Conservation (phyloP, 2,797 vertebrate species). For the Enteromius treurensis region DNA sequence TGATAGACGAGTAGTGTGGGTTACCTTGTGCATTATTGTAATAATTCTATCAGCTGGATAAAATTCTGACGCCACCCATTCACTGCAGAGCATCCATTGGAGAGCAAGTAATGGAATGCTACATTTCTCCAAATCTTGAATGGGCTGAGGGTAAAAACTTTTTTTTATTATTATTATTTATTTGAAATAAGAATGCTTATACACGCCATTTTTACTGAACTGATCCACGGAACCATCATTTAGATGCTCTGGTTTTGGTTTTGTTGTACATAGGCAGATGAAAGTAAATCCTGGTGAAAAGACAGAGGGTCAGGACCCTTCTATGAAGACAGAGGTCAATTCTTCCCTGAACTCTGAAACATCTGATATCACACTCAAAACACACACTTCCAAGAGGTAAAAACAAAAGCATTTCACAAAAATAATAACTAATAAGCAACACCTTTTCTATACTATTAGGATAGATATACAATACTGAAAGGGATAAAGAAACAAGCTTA, state of each 20-base stretch:
- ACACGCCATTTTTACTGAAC: not conserved
- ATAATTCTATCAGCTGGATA: not conserved
- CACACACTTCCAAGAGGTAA: conserved; percentile 23
- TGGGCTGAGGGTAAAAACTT: not conserved
- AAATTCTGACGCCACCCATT: not conserved
- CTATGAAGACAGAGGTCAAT: not conserved
- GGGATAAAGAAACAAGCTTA: not conserved
- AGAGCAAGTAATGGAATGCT: not conserved
- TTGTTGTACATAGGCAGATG: conserved; percentile 11
- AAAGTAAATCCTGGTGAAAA: conserved; percentile 1
- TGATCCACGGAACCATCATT: not conserved
- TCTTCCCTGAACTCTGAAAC: not conserved
- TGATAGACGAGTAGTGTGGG: not conserved
- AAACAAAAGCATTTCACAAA: not conserved
- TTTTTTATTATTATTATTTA: not conserved
- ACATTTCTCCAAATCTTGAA: not conserved
- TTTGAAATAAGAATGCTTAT: not conserved
- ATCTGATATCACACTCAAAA: not conserved
- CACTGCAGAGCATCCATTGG: not conserved
- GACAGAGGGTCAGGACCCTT: not conserved
- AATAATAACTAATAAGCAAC: not conserved
- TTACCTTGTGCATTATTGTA: not conserved
- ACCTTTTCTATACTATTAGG: not conserved
- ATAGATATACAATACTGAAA: not conserved
- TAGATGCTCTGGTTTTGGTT: not conserved